Conservation (phyloP, 2,888 invertebrate genomes). For the Hedya salicella region DNA sequence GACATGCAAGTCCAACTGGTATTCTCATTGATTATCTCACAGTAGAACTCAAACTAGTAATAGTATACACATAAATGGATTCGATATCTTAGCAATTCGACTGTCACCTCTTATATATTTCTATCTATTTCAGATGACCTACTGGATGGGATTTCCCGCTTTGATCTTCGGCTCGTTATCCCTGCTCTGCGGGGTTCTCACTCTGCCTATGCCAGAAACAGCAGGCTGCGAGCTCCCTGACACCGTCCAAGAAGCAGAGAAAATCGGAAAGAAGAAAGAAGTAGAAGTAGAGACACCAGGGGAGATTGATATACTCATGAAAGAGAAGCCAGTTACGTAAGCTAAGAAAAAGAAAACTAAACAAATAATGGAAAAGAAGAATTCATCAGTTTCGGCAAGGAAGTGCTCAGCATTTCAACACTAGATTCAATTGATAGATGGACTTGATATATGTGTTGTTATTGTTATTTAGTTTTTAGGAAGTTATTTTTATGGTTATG, state of each 20-base stretch:
- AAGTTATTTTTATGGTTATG: background rate
- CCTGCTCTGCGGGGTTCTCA: constrained; percentile 70
- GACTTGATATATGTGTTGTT: background rate
- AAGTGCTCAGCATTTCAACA: too few species aligned
- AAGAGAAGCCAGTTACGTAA: background rate
- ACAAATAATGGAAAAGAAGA: too few species aligned
- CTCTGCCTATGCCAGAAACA: constrained; percentile 81
- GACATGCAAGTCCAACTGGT: too few species aligned
- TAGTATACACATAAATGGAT: too few species aligned
- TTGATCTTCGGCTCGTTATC: constrained; percentile 80
- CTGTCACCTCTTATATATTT: too few species aligned
- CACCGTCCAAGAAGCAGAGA: constrained; percentile 78
- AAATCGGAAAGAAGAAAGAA: constrained; percentile 58
- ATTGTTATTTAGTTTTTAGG: constrained; percentile 13
- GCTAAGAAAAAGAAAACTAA: background rate
- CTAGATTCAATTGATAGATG: background rate
- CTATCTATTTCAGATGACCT: constrained; percentile 65
- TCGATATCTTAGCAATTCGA: too few species aligned
- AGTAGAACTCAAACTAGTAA: too few species aligned
- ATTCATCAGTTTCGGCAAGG: too few species aligned
- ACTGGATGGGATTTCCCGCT: constrained; percentile 78
- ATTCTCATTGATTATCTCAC: too few species aligned
- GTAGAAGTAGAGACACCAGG: constrained; percentile 43
- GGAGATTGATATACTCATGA: constrained; percentile 33
- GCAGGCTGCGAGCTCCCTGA: constrained; percentile 77